Conservation (phyloP, 2,113 vertebrate species). For the Dunckerocampus dactyliophorus region DNA sequence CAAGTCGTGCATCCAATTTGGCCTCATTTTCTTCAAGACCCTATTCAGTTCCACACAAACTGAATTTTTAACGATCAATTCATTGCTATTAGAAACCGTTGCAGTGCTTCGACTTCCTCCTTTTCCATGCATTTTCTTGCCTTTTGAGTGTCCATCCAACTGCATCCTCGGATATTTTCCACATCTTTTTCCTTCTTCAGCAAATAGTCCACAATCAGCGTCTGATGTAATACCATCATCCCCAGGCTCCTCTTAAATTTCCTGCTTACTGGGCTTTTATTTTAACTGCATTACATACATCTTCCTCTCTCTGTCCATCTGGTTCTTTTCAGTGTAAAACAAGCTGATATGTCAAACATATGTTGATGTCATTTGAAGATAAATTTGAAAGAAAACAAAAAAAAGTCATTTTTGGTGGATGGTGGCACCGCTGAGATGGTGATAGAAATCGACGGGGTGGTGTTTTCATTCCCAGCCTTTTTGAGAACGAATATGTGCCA, state of each 20-base stretch:
- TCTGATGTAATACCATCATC: constrained; percentile 63
- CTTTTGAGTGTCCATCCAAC: constrained; percentile 12
- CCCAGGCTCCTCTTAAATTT: constrained; percentile 64
- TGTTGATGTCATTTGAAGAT: constrained; percentile 34
- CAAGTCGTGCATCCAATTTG: too few species aligned
- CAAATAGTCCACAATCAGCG: constrained; percentile 60
- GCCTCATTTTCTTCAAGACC: too few species aligned
- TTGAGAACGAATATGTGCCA: constrained; percentile 53
- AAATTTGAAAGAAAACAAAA: constrained; percentile 40
- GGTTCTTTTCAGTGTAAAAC: constrained; percentile 60
- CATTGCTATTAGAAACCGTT: constrained; percentile 4
- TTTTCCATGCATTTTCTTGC: not conserved
- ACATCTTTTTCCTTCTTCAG: constrained; percentile 61
- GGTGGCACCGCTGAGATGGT: constrained; percentile 38
- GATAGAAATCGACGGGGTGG: constrained; percentile 48
- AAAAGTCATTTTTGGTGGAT: constrained; percentile 32
- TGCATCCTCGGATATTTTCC: constrained; percentile 57
- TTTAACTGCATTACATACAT: constrained; percentile 70
- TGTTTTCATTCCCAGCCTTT: constrained; percentile 57
- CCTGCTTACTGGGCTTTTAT: constrained; percentile 69
- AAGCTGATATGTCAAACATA: constrained; percentile 38
- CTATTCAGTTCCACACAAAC: too few species aligned
- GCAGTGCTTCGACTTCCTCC: not conserved
- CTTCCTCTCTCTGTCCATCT: constrained; percentile 59
- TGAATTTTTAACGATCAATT: too few species aligned